These are phyloP conservation scores for Tanytarsus gracilentus DNA, from an alignment of 2,888 invertebrate species.

Conservation along the genomic window DNA sequence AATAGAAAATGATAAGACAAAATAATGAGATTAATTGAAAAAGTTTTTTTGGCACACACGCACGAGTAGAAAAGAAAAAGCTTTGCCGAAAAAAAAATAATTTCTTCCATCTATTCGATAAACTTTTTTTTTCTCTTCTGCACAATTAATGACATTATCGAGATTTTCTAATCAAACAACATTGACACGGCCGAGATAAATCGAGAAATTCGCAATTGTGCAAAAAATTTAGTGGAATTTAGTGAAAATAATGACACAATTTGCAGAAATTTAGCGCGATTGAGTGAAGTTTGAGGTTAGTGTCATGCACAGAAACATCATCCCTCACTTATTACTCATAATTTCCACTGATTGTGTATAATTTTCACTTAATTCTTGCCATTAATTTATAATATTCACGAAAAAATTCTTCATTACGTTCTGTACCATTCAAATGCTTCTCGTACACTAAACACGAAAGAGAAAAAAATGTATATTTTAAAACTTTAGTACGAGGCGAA, in stretches of 20 bases:
- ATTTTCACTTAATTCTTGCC: conserved; percentile 4
- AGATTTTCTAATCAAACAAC: neutral
- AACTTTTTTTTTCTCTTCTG: neutral
- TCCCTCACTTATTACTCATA: neutral
- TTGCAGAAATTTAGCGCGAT: neutral
- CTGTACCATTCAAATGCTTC: neutral
- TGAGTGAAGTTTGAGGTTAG: neutral
- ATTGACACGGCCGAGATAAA: neutral
- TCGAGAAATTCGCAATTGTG: neutral
- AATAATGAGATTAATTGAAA: too few species aligned
- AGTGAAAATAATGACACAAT: conserved; percentile 9
- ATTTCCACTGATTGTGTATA: neutral
- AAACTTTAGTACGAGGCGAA: neutral
- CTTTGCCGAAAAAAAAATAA: too few species aligned
- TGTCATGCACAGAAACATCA: neutral
- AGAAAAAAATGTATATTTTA: neutral
- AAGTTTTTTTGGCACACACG: too few species aligned
- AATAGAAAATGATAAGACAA: too few species aligned
- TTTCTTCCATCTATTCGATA: neutral
- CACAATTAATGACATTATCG: too few species aligned
- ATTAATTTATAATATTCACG: neutral
- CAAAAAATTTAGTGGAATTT: neutral
- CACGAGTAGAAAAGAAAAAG: too few species aligned
- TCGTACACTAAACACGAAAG: conserved; percentile 3
- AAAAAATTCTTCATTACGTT: conserved; percentile 17